phyloP scores from a whole-genome alignment of 2,888 invertebrate species.

The Drosophila algonquin region DNA sequence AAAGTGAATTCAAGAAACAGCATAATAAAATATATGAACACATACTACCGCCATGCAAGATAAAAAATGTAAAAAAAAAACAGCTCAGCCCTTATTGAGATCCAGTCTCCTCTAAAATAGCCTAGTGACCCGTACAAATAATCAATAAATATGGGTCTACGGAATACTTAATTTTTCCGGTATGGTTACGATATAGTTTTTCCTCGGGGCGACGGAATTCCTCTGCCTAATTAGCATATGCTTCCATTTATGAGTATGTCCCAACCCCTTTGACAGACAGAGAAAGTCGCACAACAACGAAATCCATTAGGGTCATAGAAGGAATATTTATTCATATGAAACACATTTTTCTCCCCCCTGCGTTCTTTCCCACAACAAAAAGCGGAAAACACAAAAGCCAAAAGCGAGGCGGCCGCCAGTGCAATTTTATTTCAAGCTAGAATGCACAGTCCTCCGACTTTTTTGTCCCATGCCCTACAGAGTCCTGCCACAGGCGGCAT shows the following conservation, averaged over 20 bases:
- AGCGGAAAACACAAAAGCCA: conserved; percentile 76
- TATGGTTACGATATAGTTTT: neutral
- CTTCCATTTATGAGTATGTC: conserved; percentile 44
- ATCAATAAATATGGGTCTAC: neutral
- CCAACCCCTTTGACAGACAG: conserved; percentile 36
- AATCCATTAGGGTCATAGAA: conserved; percentile 63
- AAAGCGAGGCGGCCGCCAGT: conserved; percentile 71
- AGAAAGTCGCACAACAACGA: conserved; percentile 14
- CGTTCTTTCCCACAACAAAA: conserved; percentile 75
- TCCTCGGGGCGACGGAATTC: neutral
- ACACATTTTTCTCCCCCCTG: conserved; percentile 49
- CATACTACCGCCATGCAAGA: too few species aligned
- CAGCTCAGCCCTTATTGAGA: neutral
- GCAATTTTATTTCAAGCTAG: conserved; percentile 79
- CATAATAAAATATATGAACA: too few species aligned
- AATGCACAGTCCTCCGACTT: conserved; percentile 66
- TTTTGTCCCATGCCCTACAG: neutral
- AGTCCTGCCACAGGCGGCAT: conserved; percentile 57
- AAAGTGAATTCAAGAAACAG: too few species aligned
- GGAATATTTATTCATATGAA: conserved; percentile 51
- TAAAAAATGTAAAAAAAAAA: too few species aligned
- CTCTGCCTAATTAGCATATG: conserved; percentile 68
- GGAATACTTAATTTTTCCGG: too few species aligned
- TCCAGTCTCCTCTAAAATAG: neutral
- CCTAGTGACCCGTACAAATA: neutral